Percentiles rank a stretch among this genome's conserved stretches.
Evolutionary conservation across 2,888 invertebrate species (phyloP).

Genomic region (Sepiola atlantica): DNA sequence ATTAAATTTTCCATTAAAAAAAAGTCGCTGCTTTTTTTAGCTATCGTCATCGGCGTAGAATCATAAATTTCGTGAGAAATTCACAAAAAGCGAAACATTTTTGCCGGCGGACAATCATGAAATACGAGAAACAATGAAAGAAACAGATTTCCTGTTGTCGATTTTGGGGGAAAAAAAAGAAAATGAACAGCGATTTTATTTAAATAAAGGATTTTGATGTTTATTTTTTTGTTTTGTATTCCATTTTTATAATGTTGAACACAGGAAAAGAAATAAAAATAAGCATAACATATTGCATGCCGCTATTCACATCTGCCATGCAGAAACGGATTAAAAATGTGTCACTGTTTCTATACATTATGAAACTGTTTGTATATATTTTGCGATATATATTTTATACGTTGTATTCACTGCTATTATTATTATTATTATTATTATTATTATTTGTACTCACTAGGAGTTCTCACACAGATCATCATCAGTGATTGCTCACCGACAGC

Average conservation of each 20-base stretch:
- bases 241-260: no score
- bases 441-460: no score
- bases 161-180: background rate
- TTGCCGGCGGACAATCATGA: background rate
- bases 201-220: background rate
- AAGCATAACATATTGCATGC: no score
- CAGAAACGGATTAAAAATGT: background rate
- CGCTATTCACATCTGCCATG: no score
- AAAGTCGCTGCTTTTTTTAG: background rate
- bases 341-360: background rate
- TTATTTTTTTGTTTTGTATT: background rate
- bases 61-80: background rate
- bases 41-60: background rate
- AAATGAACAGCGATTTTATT: background rate
- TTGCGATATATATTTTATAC: background rate
- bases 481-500: no score
- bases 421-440: no score
- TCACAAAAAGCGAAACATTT: background rate
- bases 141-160: background rate
- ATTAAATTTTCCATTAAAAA: background rate
- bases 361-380: background rate
- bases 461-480: no score
- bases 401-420: no score
- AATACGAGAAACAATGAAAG: background rate
- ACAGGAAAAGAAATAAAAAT: no score